Base-by-base conservation (phyloP, 2,888 invertebrate genomes). In the Leucania comma region DNA sequence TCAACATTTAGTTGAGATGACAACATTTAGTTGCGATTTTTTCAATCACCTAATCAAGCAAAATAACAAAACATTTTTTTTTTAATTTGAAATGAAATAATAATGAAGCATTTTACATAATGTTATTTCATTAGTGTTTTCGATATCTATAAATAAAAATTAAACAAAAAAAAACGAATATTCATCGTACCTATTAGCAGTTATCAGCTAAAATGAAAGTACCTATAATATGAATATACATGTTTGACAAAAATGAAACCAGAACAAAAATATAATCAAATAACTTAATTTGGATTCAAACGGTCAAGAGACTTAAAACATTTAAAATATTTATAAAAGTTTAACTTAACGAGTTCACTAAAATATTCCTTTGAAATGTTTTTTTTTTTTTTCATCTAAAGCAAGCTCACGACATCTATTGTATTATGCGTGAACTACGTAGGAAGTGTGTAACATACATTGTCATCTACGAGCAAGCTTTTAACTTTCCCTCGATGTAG, bases 381-480 rank as follows among this genome's bases (percentile, higher is more conserved):
- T 42, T 12, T 51, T 3, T 46, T n/a, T 20, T 29, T 14, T 48
- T n/a, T 35, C 2, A n/a, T 38, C 46, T 14, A 48, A 12, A 24
- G n/a, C 12, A 12, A 57, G 17, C 59, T 51, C 60, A 32, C 81
- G 78, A 48, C 78, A 78, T 76, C 78, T 78, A 2, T 63, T 24
- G n/a, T 42, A 32, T 10, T 26, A 17, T 35, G 20, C 10, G 3
- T n/a, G 38, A 67, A 81, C 72, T 67, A 57, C 5, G 61, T 58
- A n/a, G 42, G 42, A 42, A 42, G 46, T n/a, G 62, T n/a, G 22
- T n/a, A 46, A 50, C 50, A 50, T 48, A n/a, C 12, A n/a, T 29
- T 17, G 32, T 4, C 35, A 1, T 38, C 56, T 17, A 22, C 53
- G 42, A 78, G 57, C 17, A 24, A 62, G 42, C n/a, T 22, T 17